A percentile compares a stretch with the other conserved stretches of the same genome.
phyloP scores from a whole-genome alignment of 2,888 invertebrate species.

The Agonopterix arenella region DNA sequence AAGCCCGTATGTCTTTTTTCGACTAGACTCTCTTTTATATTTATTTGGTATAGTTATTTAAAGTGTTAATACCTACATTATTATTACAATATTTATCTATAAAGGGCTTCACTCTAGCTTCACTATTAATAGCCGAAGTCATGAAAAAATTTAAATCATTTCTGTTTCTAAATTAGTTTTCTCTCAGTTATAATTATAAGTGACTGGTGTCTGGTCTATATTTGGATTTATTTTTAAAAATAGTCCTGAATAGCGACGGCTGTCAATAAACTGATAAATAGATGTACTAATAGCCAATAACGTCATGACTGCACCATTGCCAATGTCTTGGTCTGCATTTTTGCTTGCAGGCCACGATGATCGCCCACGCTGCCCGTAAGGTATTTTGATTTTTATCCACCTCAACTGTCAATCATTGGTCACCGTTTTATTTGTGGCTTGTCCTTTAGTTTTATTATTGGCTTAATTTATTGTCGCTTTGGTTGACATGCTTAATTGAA shows the following conservation, averaged over 20 bases:
- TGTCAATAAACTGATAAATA: slow-evolving; percentile 9
- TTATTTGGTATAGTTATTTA: too few relatives aligned
- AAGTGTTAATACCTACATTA: too few relatives aligned
- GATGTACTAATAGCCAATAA: slow-evolving; percentile 7
- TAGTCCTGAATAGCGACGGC: not conserved
- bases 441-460: slow-evolving; percentile 19
- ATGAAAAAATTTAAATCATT: too few relatives aligned
- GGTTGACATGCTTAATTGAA: slow-evolving; percentile 9
- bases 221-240: slow-evolving; percentile 2
- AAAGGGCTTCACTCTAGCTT: too few relatives aligned
- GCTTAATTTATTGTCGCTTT: not conserved
- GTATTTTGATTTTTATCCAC: slow-evolving; percentile 33
- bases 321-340: slow-evolving; percentile 18
- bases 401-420: slow-evolving; percentile 21
- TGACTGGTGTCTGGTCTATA: not conserved
- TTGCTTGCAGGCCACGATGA: slow-evolving; percentile 17
- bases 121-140: too few relatives aligned
- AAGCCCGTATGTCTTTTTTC: too few relatives aligned
- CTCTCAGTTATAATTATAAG: too few relatives aligned
- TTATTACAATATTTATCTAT: too few relatives aligned
- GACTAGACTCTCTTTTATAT: too few relatives aligned
- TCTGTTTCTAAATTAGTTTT: too few relatives aligned
- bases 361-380: slow-evolving; percentile 50
- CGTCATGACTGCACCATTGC: slow-evolving; percentile 9
- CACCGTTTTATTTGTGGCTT: slow-evolving; percentile 28